Evolutionary conservation across 2,888 invertebrate species (phyloP).

Genomic region (Agapostemon virescens): DNA sequence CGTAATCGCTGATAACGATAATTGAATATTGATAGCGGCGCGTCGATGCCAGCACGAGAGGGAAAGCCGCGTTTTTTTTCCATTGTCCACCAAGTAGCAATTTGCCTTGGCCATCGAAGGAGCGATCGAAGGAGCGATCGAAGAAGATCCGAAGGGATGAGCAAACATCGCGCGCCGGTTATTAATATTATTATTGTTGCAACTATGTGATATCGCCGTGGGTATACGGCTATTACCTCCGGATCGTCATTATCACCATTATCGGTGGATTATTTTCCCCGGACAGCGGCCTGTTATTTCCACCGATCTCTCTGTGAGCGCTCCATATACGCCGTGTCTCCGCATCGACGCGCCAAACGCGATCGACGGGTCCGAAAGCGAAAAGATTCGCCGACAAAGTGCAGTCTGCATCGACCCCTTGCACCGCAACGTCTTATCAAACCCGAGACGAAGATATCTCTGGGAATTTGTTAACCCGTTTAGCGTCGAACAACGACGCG

Average conservation of each 20-base stretch:
- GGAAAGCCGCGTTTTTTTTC: conserved; percentile 19
- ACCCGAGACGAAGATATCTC: too few relatives aligned
- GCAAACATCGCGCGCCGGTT: conserved; percentile 34
- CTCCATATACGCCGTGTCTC: neutral
- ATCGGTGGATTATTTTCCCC: conserved; percentile 38
- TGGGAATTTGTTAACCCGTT: too few relatives aligned
- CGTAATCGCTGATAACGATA: conserved; percentile 45
- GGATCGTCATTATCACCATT: conserved; percentile 48
- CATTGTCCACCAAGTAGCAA: neutral
- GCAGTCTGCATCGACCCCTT: too few relatives aligned
- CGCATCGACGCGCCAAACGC: neutral
- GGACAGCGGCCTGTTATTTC: conserved; percentile 37
- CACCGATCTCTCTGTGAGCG: neutral
- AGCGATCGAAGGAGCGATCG: neutral
- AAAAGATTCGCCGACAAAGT: neutral
- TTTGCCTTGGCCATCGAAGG: neutral
- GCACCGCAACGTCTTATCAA: too few relatives aligned
- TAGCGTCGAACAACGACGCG: too few relatives aligned
- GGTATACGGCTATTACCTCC: conserved; percentile 23
- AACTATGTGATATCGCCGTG: conserved; percentile 31
- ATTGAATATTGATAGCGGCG: conserved; percentile 48
- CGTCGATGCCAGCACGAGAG: neutral
- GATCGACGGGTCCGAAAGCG: neutral
- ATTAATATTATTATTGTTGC: conserved; percentile 54
- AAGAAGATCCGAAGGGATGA: neutral